Conservation (phyloP, 1,140 invertebrate genomes). For the Anastrepha ludens region DNA sequence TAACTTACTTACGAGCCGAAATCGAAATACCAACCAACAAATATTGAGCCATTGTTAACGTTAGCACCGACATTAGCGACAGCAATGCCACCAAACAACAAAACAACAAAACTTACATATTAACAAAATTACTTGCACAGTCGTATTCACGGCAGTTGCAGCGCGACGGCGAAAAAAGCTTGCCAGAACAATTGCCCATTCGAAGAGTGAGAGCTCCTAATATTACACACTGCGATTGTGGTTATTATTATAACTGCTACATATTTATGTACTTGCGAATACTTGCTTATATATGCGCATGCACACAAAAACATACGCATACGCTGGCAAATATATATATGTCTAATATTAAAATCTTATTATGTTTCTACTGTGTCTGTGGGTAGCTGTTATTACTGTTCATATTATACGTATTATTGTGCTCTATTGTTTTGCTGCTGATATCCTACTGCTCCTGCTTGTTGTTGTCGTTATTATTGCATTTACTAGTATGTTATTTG, state of each 20-base stretch:
- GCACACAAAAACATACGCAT: background rate
- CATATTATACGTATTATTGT: slow-evolving; percentile 1
- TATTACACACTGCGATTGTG: background rate
- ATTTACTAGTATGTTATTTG: slow-evolving; percentile 6
- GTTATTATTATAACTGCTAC: background rate
- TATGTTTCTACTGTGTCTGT: background rate
- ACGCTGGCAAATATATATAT: background rate
- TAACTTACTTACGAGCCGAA: background rate
- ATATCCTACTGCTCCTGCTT: background rate
- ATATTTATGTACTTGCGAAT: background rate
- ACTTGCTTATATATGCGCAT: background rate
- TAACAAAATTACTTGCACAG: background rate
- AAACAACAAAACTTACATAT: background rate
- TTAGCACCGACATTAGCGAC: background rate
- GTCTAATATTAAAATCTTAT: background rate
- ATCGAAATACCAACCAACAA: background rate
- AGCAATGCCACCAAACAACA: background rate
- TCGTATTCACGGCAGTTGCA: background rate
- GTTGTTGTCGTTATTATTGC: background rate
- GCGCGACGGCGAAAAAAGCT: background rate
- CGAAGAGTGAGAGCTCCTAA: background rate
- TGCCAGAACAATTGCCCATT: background rate
- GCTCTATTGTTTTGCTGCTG: background rate
- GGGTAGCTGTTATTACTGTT: slow-evolving; percentile 13
- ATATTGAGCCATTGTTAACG: background rate